A percentile compares a stretch with the other conserved stretches of the same genome.
These are phyloP conservation scores for Tinamus major DNA, from an alignment of 2,797 vertebrate genomes.

Conservation along the genomic window DNA sequence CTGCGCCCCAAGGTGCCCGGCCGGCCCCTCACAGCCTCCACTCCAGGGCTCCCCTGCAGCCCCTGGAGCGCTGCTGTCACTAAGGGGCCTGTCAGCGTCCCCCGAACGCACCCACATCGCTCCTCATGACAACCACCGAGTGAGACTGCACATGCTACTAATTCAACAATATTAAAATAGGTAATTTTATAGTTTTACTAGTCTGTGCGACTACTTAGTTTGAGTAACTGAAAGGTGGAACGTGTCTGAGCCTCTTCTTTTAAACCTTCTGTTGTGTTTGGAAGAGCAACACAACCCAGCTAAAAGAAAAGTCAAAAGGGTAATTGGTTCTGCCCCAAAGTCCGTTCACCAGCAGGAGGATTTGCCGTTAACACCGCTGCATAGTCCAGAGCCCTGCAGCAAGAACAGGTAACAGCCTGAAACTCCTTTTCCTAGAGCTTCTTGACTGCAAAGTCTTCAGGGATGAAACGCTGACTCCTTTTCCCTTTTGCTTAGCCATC, in stretches of 20 bases:
- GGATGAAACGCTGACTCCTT: neutral
- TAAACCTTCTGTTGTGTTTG: conserved; percentile 44
- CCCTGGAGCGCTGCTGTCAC: neutral
- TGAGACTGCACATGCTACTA: neutral
- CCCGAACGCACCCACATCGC: neutral
- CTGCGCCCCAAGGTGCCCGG: fast-evolving
- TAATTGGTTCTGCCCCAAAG: conserved; percentile 29
- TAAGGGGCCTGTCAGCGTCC: fast-evolving
- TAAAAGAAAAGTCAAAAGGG: conserved; percentile 23
- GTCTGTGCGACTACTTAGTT: conserved; percentile 31
- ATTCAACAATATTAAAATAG: neutral
- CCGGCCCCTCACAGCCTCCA: neutral
- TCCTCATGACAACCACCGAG: neutral
- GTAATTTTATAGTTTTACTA: conserved; percentile 2
- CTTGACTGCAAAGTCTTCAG: conserved; percentile 22
- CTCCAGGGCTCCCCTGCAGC: fast-evolving
- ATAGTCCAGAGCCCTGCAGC: neutral
- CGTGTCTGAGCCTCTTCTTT: conserved; percentile 22
- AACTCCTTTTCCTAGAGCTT: neutral
- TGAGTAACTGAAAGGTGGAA: conserved; percentile 52
- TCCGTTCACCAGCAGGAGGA: neutral
- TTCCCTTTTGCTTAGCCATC: conserved; percentile 28
- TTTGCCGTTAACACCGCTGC: neutral
- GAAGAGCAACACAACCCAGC: conserved; percentile 52
- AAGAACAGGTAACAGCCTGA: neutral